phyloP scores from a whole-genome alignment of 2,113 vertebrate genomes.

The Castor canadensis region DNA sequence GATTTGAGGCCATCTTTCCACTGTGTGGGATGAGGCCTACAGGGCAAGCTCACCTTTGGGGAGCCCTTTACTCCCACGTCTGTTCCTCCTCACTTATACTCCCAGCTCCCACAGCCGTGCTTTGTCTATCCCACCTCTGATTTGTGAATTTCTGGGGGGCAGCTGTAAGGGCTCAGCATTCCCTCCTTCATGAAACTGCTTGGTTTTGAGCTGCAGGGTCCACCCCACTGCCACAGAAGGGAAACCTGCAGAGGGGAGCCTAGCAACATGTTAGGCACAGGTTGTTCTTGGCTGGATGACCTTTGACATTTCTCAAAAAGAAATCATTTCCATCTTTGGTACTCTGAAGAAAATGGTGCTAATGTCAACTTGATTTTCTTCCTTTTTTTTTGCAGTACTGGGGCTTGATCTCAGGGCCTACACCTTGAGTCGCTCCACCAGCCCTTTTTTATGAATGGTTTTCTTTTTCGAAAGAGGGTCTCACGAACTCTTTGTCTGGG shows the following conservation, averaged over 20 bases:
- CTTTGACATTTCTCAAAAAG: constrained; percentile 17
- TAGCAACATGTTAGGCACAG: background rate
- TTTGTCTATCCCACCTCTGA: background rate
- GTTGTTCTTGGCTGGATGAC: background rate
- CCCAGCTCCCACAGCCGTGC: background rate
- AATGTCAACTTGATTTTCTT: constrained; percentile 38
- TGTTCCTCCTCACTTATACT: background rate
- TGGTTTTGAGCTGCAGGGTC: background rate
- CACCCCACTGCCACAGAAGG: background rate
- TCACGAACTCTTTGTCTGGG: too few species aligned
- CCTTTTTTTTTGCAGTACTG: too few species aligned
- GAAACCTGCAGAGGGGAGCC: background rate
- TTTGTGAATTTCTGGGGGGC: background rate
- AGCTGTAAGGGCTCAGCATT: background rate
- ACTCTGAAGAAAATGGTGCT: background rate
- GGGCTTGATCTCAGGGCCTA: too few species aligned
- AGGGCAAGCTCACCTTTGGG: background rate
- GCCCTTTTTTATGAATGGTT: too few species aligned
- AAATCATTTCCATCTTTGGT: background rate
- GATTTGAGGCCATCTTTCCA: background rate
- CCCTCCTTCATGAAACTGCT: background rate
- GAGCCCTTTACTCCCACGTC: background rate
- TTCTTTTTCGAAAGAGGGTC: too few species aligned
- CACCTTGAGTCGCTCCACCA: too few species aligned
- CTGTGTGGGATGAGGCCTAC: background rate